Percentiles rank a stretch among this genome's conserved stretches.
Conservation (phyloP, 2,797 vertebrate genomes). For the Phalanger gymnotis region DNA sequence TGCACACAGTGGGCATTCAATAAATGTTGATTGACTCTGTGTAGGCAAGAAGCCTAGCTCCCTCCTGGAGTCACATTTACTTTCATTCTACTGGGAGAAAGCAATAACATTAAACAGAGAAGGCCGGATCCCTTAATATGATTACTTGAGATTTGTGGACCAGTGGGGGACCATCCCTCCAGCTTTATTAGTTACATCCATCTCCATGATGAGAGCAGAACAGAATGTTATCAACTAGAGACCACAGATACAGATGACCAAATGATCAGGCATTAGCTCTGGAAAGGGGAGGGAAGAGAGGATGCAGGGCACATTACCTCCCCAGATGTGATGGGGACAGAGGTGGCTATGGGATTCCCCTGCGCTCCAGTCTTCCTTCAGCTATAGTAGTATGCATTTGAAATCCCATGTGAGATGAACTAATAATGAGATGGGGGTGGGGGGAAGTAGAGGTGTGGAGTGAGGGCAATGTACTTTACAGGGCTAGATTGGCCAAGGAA, state of each 20-base stretch:
- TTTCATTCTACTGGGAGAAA: constrained; percentile 47
- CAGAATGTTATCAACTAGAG: constrained; percentile 19
- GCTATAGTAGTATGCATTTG: neutral
- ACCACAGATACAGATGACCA: constrained; percentile 4
- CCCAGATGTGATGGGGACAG: neutral
- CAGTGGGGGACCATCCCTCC: constrained; percentile 13
- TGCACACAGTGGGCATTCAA: constrained; percentile 40
- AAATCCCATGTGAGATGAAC: neutral
- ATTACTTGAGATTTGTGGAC: constrained; percentile 62
- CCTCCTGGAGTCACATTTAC: constrained; percentile 22
- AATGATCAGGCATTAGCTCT: neutral
- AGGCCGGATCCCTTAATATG: constrained; percentile 52
- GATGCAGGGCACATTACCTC: neutral
- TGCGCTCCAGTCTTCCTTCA: neutral
- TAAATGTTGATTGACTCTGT: constrained; percentile 44
- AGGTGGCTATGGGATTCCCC: neutral
- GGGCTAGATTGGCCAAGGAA: neutral
- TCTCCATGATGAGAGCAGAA: constrained; percentile 45
- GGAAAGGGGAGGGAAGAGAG: neutral
- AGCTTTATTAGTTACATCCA: constrained; percentile 59
- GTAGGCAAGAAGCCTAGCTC: constrained; percentile 15
- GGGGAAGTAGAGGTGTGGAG: too few relatives aligned
- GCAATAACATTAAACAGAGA: constrained; percentile 40
- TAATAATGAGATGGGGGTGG: neutral
- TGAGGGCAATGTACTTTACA: neutral